Base-by-base conservation (phyloP, 2,113 vertebrate species). In the Oryzias javanicus region DNA sequence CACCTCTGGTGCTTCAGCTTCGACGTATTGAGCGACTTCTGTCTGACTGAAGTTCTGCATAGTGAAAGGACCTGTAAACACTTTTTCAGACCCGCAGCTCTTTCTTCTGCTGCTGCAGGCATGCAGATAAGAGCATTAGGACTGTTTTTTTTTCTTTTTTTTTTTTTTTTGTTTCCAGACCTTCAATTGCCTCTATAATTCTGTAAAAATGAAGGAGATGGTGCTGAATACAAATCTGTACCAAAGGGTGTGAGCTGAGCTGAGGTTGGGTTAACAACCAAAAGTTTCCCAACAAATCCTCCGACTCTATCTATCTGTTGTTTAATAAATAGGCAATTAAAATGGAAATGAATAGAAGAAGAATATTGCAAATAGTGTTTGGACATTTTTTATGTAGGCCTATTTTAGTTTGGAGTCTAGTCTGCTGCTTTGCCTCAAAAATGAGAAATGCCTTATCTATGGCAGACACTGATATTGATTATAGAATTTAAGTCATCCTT, bases 61-160 rank as follows among this genome's bases (percentile, higher is more conserved):
- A 74, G 10, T 44, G 51, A 69, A 77, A 67, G 67, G 25, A 51
- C 69, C 50, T 44, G 76, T 81, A 80, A 80, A 80, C 72, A 67
- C 53, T 71, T 63, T 71, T 78, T 22, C 47, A 79, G 72, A 68
- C 76, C 29, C 73, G 52, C 70, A n/a, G 75, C 81, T 78, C 84
- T 70, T 69, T 76, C 74, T 67, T 72, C 76, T 70, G 81, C 74
- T 74, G 75, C 81, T 86, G 85, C 76, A 64, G 71, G 76, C 70
- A 72, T 71, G 67, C 73, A 77, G 84, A 90, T 89, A 89, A 89
- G 82, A 79, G 84, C 70, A 84, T 88, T 84, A 88, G 67, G 61
- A 74, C 74, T 10, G 74, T 83, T 78, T 46, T 50, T 77, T n/a
- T n/a, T n/a, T n/a, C n/a, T n/a, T 83, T 78, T 46, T 50, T 77